phyloP scores from a whole-genome alignment of 1,140 invertebrate genomes.

The Pogonognathellus flavescens region DNA sequence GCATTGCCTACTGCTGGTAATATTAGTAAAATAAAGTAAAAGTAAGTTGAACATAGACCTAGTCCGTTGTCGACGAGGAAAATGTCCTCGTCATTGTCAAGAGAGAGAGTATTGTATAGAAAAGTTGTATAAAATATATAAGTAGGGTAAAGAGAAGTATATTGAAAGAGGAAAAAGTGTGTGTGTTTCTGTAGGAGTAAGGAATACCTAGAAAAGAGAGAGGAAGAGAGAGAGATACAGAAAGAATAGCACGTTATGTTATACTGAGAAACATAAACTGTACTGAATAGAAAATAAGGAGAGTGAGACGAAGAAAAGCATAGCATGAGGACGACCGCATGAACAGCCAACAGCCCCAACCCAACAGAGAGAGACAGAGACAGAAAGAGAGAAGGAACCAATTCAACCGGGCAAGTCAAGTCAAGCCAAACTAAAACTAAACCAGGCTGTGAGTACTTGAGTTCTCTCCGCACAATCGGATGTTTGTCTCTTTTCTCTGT shows the following conservation, averaged over 20 bases:
- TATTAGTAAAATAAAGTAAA: too few relatives aligned
- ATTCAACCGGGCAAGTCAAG: not conserved
- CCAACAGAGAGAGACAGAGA: not conserved
- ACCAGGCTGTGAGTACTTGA: not conserved
- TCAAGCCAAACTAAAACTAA: not conserved
- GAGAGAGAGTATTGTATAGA: too few relatives aligned
- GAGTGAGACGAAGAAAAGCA: not conserved
- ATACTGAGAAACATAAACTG: too few relatives aligned
- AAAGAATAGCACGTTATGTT: not conserved
- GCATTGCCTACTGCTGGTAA: too few relatives aligned
- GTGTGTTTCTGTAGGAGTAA: too few relatives aligned
- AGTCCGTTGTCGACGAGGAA: too few relatives aligned
- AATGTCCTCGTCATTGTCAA: too few relatives aligned
- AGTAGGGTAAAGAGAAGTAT: too few relatives aligned
- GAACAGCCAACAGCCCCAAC: not conserved
- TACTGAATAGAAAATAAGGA: too few relatives aligned
- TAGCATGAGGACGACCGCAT: not conserved
- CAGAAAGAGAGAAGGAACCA: not conserved
- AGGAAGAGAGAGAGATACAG: not conserved
- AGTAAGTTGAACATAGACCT: too few relatives aligned
- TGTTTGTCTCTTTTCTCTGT: slow-evolving; percentile 48
- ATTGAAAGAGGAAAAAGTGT: too few relatives aligned
- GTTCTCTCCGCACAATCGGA: slow-evolving; percentile 39
- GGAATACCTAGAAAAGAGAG: not conserved
- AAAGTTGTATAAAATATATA: too few relatives aligned